Base-by-base conservation (phyloP, 2,797 vertebrate genomes). In the Sphenopsis melanotis region DNA sequence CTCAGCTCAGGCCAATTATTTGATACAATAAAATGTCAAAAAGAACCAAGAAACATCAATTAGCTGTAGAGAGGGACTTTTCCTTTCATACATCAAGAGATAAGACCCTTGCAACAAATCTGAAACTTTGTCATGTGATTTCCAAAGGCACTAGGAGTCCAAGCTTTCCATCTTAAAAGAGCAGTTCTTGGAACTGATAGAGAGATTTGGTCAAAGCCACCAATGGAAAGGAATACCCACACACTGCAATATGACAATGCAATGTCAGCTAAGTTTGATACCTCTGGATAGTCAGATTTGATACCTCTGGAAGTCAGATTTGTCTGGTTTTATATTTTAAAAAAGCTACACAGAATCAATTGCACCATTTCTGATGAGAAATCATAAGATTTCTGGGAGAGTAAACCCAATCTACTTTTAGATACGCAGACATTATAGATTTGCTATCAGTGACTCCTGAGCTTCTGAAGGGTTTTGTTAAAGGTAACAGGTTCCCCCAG, bases 221-320 rank as follows among this genome's bases (percentile, higher is more conserved):
- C 1, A 1, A 5, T 5, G 2, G 4, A 30, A 81, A 27, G 27
- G 4, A 8, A 11, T 15, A 42, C 2, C 10, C 16, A 15, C 23
- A 61, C 23, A 10, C 0, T n/a, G 10, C 47, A 66, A 5, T 0
- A 10, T 12, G 30, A 34, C 11, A 52, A 0, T n/a, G 55, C 24
- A 19, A 14, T 7, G 14, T 30, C 71, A 63, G 32, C 49, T 13
- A 8, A 37, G 29, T 17, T 13, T 30, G 23, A 37, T 21, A 15
- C 22, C 69, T 42, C 30, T 23, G 39, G 4, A 46, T 2, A 19
- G 20, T 52, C 8, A 7, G 19, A 23, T 52, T 30, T 55, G 11
- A 27, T 15, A 41, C 15, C 66, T 49, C 23, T n/a, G 23, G 26
- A 47, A 72, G n/a, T 41, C 60, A 53, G 34, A 32, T 41, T 42